phyloP scores from a whole-genome alignment of 2,113 vertebrate genomes.

The Anoura caudifer region DNA sequence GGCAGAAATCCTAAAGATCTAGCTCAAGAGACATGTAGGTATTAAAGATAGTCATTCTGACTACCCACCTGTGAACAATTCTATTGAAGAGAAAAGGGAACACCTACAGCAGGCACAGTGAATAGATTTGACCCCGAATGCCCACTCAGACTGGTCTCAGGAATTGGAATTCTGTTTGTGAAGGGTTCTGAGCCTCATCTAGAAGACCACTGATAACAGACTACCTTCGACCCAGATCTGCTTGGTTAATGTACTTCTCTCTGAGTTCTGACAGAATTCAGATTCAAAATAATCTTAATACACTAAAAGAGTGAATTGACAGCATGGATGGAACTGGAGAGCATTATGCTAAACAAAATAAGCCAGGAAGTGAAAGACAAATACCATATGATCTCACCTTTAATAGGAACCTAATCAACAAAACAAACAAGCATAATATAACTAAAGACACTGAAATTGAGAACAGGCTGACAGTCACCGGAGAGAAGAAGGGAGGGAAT shows the following conservation, averaged over 20 bases:
- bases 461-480: no score
- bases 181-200: neutral
- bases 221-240: neutral
- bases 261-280: neutral
- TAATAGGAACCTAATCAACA: no score
- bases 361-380: no score
- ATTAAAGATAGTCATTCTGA: conserved; percentile 17
- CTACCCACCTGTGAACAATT: conserved; percentile 15
- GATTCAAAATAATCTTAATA: neutral
- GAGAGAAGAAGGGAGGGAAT: no score
- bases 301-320: neutral
- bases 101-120: neutral
- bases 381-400: no score
- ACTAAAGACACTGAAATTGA: no score
- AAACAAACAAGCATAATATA: no score
- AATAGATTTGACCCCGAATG: neutral
- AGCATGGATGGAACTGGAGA: no score
- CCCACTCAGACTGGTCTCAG: neutral
- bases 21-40: neutral
- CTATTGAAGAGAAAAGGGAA: neutral
- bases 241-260: neutral
- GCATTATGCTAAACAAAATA: no score
- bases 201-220: neutral
- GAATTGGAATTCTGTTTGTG: neutral
- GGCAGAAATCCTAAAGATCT: conserved; percentile 8